Percentiles rank a stretch among this genome's conserved stretches.
Evolutionary conservation across 2,113 vertebrate species (phyloP).

Genomic region (Hiodon alosoides): DNA sequence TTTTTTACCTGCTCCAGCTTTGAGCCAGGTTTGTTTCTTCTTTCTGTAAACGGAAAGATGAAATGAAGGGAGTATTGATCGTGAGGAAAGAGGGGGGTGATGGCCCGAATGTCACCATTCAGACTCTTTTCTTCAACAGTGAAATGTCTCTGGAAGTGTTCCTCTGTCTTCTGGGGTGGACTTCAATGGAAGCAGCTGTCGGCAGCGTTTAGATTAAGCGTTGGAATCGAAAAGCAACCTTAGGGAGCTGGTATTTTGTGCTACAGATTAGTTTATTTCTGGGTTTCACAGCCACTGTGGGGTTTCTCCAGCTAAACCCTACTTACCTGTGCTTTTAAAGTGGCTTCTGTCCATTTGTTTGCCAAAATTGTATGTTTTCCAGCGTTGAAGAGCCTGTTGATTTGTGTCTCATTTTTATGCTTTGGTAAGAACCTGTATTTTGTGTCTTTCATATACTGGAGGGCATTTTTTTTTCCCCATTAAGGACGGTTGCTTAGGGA

Average conservation of each 20-base stretch:
- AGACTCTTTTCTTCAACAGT: conserved; percentile 52
- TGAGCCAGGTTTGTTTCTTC: conserved; percentile 35
- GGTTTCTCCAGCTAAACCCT: neutral
- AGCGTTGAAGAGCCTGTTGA: neutral
- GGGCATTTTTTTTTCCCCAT: neutral
- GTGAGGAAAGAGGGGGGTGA: conserved; percentile 2
- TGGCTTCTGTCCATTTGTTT: neutral
- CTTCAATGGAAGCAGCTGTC: conserved; percentile 58
- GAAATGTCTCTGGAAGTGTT: conserved; percentile 52
- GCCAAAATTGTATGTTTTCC: neutral
- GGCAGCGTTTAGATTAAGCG: conserved; percentile 49
- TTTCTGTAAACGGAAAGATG: conserved; percentile 45
- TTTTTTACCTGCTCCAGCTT: conserved; percentile 51
- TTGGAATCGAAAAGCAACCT: conserved; percentile 47
- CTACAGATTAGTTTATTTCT: conserved; percentile 40
- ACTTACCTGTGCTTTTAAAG: conserved; percentile 7
- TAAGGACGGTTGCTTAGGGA: neutral
- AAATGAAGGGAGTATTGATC: conserved; percentile 49
- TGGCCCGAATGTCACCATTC: conserved; percentile 41
- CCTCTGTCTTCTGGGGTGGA: conserved; percentile 46
- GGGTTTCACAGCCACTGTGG: neutral
- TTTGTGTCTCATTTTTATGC: neutral
- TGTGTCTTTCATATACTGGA: too few species aligned
- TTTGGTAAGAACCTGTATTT: neutral
- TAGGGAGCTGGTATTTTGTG: conserved; percentile 43